These are phyloP conservation scores for Cacoxenus indagator DNA, from an alignment of 2,888 invertebrate species.

Conservation along the genomic window DNA sequence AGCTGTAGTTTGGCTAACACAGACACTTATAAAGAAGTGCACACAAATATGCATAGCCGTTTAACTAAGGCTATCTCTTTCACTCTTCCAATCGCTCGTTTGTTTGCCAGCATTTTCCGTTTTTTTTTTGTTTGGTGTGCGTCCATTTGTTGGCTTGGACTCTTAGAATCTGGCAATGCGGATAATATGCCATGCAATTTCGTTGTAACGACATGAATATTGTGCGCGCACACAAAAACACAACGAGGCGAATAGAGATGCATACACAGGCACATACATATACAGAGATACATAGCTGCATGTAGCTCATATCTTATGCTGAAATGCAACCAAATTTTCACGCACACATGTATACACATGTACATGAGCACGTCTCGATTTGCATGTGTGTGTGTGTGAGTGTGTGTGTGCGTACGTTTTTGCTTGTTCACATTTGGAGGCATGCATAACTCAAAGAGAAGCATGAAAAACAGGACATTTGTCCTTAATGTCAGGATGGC, in stretches of 20 bases:
- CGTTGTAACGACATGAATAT: constrained; percentile 37
- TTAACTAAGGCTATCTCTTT: too few species aligned
- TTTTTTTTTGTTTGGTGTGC: not conserved
- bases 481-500: constrained; percentile 38
- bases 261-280: constrained; percentile 20
- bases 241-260: constrained; percentile 15
- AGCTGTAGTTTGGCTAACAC: too few species aligned
- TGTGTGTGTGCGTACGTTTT: not conserved
- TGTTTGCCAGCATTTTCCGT: not conserved
- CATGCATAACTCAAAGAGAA: constrained; percentile 24
- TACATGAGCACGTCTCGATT: not conserved
- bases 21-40: too few species aligned
- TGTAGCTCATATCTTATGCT: not conserved
- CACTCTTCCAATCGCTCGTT: not conserved
- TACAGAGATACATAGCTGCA: not conserved
- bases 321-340: not conserved
- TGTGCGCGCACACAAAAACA: constrained; percentile 39
- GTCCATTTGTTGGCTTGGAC: constrained; percentile 27
- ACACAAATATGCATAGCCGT: too few species aligned
- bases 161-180: constrained; percentile 50
- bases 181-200: constrained; percentile 59
- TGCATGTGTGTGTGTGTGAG: not conserved
- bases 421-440: not conserved
- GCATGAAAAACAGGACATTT: constrained; percentile 48
- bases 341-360: constrained; percentile 24